These are phyloP conservation scores for Andrena hattorfiana DNA, from an alignment of 2,888 invertebrate species.

Conservation along the genomic window DNA sequence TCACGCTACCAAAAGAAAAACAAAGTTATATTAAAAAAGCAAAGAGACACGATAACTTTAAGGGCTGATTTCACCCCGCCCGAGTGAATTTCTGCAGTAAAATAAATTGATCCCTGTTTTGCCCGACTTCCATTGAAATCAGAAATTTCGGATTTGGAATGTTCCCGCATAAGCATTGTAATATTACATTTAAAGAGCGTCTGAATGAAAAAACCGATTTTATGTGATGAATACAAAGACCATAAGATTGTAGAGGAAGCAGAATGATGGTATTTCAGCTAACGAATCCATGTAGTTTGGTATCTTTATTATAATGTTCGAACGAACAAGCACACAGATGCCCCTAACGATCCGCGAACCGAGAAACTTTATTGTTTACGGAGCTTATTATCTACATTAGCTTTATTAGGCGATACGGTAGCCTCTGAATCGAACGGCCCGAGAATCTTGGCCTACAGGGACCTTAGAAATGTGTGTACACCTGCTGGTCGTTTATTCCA, in stretches of 20 bases:
- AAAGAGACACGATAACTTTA: too few relatives aligned
- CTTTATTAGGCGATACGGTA: constrained; percentile 36
- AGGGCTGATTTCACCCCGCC: too few relatives aligned
- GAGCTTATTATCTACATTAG: constrained; percentile 38
- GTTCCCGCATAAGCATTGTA: too few relatives aligned
- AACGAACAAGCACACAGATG: background rate
- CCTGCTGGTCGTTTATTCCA: constrained; percentile 56
- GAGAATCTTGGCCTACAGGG: constrained; percentile 57
- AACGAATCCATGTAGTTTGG: background rate
- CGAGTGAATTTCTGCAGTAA: too few relatives aligned
- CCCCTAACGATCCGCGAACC: constrained; percentile 15
- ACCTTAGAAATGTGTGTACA: constrained; percentile 50
- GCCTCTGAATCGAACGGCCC: constrained; percentile 39
- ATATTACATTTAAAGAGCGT: too few relatives aligned
- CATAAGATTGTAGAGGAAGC: background rate
- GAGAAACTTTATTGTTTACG: constrained; percentile 46
- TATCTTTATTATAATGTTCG: background rate
- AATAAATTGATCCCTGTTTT: too few relatives aligned
- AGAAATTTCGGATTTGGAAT: too few relatives aligned
- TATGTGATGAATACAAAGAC: too few relatives aligned
- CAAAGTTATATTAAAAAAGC: too few relatives aligned
- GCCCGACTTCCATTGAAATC: too few relatives aligned
- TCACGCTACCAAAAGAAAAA: too few relatives aligned
- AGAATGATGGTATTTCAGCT: background rate
- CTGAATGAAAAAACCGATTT: too few relatives aligned